Percentiles rank a stretch among this genome's conserved stretches.
phyloP scores from a whole-genome alignment of 2,113 vertebrate species.

The Mus spicilegus region DNA sequence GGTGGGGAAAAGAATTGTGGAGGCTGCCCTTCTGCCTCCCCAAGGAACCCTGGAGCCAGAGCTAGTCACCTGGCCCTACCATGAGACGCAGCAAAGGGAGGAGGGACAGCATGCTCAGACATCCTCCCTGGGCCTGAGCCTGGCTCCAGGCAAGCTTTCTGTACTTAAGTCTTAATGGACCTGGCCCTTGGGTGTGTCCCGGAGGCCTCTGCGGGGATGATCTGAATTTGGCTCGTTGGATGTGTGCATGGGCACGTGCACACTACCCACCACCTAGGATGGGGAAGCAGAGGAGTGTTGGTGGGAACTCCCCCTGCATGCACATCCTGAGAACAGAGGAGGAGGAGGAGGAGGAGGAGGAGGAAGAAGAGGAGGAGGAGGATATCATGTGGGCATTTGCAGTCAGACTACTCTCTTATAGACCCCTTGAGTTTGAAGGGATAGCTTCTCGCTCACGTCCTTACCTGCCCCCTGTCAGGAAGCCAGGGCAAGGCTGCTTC shows the following conservation, averaged over 20 bases:
- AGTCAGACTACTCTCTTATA: fast-evolving
- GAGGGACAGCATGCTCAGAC: background rate
- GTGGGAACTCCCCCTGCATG: background rate
- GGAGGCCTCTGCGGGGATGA: background rate
- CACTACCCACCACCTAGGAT: background rate
- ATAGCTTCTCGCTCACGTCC: background rate
- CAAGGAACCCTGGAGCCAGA: no score
- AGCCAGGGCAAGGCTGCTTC: background rate
- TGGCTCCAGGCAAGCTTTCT: background rate
- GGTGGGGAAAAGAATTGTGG: no score
- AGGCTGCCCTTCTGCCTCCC: background rate
- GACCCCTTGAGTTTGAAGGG: background rate
- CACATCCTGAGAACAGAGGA: background rate
- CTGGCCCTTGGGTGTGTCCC: background rate
- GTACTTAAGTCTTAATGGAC: background rate
- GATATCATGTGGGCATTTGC: background rate
- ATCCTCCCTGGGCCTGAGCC: background rate
- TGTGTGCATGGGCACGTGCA: background rate
- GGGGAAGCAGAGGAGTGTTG: background rate
- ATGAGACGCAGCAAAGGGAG: background rate
- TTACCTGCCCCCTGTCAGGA: background rate
- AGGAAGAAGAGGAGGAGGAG: background rate
- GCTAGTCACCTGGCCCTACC: background rate
- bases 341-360: background rate
- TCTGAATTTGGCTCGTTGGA: no score